phyloP scores from a whole-genome alignment of 1,140 invertebrate genomes.

The Pseudomyrmex flavicornis region DNA sequence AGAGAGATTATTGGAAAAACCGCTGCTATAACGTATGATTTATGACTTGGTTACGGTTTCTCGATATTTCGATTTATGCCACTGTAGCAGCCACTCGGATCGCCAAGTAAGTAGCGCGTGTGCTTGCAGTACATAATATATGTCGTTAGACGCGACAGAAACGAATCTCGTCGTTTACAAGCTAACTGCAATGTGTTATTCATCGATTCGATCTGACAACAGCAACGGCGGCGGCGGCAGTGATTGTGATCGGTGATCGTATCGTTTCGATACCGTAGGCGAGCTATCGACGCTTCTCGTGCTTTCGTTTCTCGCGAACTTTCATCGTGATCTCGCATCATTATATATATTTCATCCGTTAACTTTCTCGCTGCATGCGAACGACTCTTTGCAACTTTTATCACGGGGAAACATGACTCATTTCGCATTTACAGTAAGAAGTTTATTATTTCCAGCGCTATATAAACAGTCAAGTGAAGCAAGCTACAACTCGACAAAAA shows the following conservation, averaged over 20 bases:
- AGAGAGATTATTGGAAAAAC: conserved; percentile 16
- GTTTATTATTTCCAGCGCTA: neutral
- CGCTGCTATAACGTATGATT: neutral
- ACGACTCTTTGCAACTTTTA: neutral
- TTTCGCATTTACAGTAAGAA: neutral
- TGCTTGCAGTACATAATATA: neutral
- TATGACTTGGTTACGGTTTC: neutral
- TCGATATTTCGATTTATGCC: conserved; percentile 5
- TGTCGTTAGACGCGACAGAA: conserved; percentile 27
- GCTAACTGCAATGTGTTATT: conserved; percentile 20
- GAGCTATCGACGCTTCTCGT: conserved; percentile 17
- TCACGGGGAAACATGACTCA: neutral
- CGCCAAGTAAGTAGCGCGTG: too few species aligned
- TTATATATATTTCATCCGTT: neutral
- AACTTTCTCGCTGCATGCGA: neutral
- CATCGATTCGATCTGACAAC: conserved; percentile 32
- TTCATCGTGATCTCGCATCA: neutral
- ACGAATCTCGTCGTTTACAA: conserved; percentile 37
- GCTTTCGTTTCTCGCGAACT: neutral
- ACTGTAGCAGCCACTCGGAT: too few species aligned
- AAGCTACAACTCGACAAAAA: too few species aligned
- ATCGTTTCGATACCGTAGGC: neutral
- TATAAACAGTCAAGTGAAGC: neutral
- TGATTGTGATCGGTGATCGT: conserved; percentile 46
- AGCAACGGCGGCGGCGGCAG: neutral